Evolutionary conservation across 35 echinoderm and acorn worm species (phyloP).

Genomic region (Anneissia japonica): DNA sequence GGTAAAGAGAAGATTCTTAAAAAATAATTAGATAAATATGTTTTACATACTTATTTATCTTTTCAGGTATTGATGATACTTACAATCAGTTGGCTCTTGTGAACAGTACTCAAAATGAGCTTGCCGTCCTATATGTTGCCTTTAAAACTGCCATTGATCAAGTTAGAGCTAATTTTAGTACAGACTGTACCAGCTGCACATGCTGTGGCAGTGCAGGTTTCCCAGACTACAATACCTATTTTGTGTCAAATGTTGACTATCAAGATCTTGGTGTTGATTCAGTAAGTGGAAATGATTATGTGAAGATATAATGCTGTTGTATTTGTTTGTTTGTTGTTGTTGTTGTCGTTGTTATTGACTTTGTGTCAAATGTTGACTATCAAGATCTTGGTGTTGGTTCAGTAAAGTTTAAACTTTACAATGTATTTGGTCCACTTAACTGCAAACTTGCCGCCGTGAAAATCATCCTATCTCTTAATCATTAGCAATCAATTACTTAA

Average conservation of each 20-base stretch:
- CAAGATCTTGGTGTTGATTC: neutral
- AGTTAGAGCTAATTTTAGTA: neutral
- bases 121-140: conserved; percentile 22
- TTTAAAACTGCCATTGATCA: conserved; percentile 6
- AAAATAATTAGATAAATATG: neutral
- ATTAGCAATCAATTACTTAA: too few relatives aligned
- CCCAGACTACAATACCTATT: neutral
- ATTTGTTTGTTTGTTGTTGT: neutral
- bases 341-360: neutral
- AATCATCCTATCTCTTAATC: too few relatives aligned
- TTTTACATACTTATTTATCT: neutral
- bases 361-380: neutral
- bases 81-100: conserved; percentile 20
- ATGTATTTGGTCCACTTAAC: too few relatives aligned
- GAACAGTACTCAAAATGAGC: conserved; percentile 39
- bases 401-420: too few relatives aligned
- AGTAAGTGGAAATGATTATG: too few relatives aligned
- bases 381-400: neutral
- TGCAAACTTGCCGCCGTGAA: too few relatives aligned
- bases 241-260: neutral
- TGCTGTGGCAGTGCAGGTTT: conserved; percentile 41
- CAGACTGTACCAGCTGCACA: neutral
- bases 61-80: conserved; percentile 47
- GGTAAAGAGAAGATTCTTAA: neutral
- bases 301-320: too few relatives aligned